Percentiles rank a stretch among this genome's conserved stretches.
These are phyloP conservation scores for Chiloscyllium plagiosum DNA, from an alignment of 2,113 vertebrate species.

Conservation along the genomic window DNA sequence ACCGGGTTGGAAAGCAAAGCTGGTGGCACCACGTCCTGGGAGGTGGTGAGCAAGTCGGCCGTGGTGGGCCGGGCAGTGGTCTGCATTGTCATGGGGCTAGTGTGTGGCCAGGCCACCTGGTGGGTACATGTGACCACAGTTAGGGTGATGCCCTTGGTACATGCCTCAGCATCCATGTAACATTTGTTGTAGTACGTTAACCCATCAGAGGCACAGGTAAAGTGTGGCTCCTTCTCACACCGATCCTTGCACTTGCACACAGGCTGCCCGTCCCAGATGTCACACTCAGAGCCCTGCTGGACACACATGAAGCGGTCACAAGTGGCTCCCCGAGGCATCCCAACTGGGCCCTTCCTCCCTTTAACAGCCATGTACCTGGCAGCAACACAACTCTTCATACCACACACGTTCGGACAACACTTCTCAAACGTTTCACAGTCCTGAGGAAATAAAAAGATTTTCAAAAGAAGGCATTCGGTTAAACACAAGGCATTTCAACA, in stretches of 20 bases:
- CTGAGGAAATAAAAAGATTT: constrained; percentile 51
- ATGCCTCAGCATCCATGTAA: constrained; percentile 97
- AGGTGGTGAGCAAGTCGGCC: constrained; percentile 41
- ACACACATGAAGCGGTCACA: constrained; percentile 84
- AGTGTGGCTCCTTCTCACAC: constrained; percentile 89
- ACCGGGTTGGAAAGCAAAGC: constrained; percentile 59
- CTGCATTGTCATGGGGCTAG: constrained; percentile 69
- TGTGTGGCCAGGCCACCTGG: constrained; percentile 83
- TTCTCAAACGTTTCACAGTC: constrained; percentile 91
- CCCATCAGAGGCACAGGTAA: constrained; percentile 91
- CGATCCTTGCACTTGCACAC: constrained; percentile 90
- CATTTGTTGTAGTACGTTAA: constrained; percentile 98
- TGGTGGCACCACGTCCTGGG: constrained; percentile 59
- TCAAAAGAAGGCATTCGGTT: neutral
- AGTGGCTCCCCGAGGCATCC: constrained; percentile 77
- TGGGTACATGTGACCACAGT: constrained; percentile 81
- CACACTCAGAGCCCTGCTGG: constrained; percentile 90
- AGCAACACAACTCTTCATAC: constrained; percentile 84
- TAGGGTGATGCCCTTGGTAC: constrained; percentile 81
- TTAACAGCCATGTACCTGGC: constrained; percentile 78
- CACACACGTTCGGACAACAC: constrained; percentile 94
- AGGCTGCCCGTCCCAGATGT: constrained; percentile 89
- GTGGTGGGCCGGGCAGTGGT: constrained; percentile 81
- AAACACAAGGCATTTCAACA: neutral
- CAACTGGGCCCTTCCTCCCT: constrained; percentile 69